These are phyloP conservation scores for Akabosia matsudoensis DNA, from an alignment of 1,140 invertebrate species.

Conservation along the genomic window DNA sequence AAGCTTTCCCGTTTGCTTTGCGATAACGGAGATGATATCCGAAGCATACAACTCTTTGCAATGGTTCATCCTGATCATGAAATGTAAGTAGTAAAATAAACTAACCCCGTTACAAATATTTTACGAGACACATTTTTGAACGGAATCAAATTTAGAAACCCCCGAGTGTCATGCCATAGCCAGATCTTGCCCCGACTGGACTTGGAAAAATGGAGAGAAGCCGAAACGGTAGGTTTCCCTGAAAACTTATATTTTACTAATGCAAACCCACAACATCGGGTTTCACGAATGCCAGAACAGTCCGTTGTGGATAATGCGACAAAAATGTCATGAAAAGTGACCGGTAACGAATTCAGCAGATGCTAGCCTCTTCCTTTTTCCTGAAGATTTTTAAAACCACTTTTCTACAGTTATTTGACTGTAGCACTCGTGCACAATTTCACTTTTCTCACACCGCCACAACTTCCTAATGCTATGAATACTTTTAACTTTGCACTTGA, in stretches of 20 bases:
- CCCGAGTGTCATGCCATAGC: slow-evolving; percentile 79
- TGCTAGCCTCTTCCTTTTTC: no score
- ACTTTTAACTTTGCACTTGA: neutral
- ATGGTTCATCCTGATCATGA: slow-evolving; percentile 48
- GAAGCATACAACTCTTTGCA: slow-evolving; percentile 50
- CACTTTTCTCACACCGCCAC: neutral
- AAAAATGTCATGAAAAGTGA: no score
- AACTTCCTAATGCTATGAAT: neutral
- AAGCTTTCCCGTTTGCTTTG: slow-evolving; percentile 52
- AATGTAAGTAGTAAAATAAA: slow-evolving; percentile 45
- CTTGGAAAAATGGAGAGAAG: slow-evolving; percentile 66
- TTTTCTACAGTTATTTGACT: no score
- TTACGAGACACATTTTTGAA: neutral
- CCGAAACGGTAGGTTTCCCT: slow-evolving; percentile 10
- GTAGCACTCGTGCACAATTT: no score
- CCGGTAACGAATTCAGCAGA: no score
- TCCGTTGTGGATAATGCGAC: neutral
- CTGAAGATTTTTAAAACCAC: no score
- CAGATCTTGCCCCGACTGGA: slow-evolving; percentile 78
- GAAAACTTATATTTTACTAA: neutral
- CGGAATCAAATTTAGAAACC: slow-evolving; percentile 64
- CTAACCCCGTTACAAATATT: neutral
- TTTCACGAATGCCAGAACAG: neutral
- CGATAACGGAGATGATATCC: slow-evolving; percentile 53
- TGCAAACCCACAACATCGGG: neutral